Evolutionary conservation across 2,888 invertebrate species (phyloP).

Genomic region (Tipula vernalis): DNA sequence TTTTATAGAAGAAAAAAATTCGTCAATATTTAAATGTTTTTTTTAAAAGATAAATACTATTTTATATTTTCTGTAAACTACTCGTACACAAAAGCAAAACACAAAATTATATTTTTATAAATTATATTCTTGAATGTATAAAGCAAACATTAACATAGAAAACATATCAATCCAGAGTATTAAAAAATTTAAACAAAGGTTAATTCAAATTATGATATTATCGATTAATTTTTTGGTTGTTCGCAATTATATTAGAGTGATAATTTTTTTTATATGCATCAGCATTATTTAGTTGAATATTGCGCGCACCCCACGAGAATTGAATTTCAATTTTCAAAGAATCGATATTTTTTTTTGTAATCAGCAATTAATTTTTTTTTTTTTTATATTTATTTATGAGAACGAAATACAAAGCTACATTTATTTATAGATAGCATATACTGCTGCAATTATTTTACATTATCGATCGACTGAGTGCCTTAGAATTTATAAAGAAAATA

Average conservation of each 20-base stretch:
- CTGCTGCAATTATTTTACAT: not conserved
- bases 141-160: not conserved
- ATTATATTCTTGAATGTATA: not conserved
- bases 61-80: no score
- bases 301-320: not conserved
- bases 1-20: not conserved
- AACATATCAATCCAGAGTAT: not conserved
- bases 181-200: not conserved
- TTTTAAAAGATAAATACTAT: no score
- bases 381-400: not conserved
- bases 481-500: not conserved
- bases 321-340: not conserved
- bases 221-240: not conserved
- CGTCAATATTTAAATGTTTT: not conserved
- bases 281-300: not conserved
- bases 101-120: not conserved
- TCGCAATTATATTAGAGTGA: not conserved
- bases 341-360: not conserved
- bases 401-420: not conserved
- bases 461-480: not conserved
- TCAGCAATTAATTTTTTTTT: not conserved
- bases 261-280: not conserved
- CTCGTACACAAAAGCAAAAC: no score
- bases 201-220: not conserved
- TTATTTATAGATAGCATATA: not conserved